These are phyloP conservation scores for Callionymus lyra DNA, from an alignment of 2,113 vertebrate genomes.

Conservation along the genomic window DNA sequence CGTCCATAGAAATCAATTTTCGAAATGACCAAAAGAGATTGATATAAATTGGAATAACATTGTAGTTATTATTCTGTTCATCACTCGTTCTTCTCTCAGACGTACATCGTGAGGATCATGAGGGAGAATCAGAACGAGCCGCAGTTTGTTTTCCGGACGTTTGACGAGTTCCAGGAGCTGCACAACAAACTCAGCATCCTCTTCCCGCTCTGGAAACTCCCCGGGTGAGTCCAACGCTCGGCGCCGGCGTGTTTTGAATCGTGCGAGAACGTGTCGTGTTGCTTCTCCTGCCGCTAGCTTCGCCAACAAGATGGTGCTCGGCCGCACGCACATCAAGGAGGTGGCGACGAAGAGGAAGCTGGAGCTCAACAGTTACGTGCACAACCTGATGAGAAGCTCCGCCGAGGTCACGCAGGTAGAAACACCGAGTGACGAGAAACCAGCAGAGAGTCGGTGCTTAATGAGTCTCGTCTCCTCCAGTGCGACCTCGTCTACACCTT, in stretches of 20 bases:
- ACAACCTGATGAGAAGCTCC: constrained; percentile 86
- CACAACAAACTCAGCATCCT: constrained; percentile 94
- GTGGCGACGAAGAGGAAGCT: constrained; percentile 93
- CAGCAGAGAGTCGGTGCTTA: no score
- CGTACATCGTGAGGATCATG: constrained; percentile 85
- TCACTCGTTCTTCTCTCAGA: constrained; percentile 60
- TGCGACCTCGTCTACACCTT: constrained; percentile 98
- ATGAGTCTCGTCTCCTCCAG: constrained; percentile 46
- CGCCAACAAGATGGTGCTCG: constrained; percentile 90
- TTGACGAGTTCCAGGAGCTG: constrained; percentile 97
- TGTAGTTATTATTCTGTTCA: neutral
- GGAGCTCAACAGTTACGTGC: constrained; percentile 91
- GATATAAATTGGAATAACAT: no score
- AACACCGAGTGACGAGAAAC: neutral
- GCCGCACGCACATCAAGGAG: constrained; percentile 94
- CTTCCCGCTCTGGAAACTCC: constrained; percentile 95
- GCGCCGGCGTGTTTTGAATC: no score
- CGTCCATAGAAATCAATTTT: no score
- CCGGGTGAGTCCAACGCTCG: constrained; percentile 68
- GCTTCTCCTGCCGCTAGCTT: constrained; percentile 65
- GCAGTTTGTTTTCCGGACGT: constrained; percentile 91
- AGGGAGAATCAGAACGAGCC: constrained; percentile 86
- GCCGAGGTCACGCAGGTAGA: constrained; percentile 85
- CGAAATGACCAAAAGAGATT: no score
- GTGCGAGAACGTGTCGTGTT: no score